Evolutionary conservation across 2,888 invertebrate species (phyloP), one percentile per base, ranked within the genome.

Genomic region (Pherbina coryleti): DNA sequence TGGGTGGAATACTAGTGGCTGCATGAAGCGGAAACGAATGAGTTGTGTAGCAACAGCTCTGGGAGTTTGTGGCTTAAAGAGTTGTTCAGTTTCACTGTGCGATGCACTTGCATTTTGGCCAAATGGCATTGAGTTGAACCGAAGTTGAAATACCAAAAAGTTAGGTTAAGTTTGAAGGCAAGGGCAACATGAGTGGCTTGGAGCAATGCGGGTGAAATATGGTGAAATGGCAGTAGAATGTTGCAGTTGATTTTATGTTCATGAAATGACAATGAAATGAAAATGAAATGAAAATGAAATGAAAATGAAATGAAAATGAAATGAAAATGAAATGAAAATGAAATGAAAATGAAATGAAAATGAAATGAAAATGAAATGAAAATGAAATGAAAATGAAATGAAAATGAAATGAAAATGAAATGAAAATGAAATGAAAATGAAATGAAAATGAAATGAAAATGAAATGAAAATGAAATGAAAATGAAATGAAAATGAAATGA

Each of bases 91-190:
- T 69, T 5, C 19, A 14, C 17, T 28, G 14, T 25, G 62, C 22
- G 22, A n/a, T 51, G 51, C 31, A 74, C 49, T 74, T 66, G 74
- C 66, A 51, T 74, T 74, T 66, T 49, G 19, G 11, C 31, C n/a
- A 17, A 51, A 72, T 44, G 28, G 19, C 72, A 60, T 34, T 72
- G 60, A 31, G n/a, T 57, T 72, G 37, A 25, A 53, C 53, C 22
- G 28, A 49, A 70, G 53, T 70, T 70, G 19, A 70, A 70, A 70
- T 25, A 28, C 51, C 51, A 49, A 25, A 70, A 70, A 14, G 49
- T 53, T 25, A 25, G 19, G n/a, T 19, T 19, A 55, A 55, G 55
- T 55, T 55, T 55, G 55, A 19, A 55, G 19, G 19, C n/a, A 55
- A 55, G 19, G 2, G 8, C 14, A 44, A 44, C 44, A 44, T 44